Percentiles rank a stretch among this genome's conserved stretches.
phyloP scores from a whole-genome alignment of 2,888 invertebrate species.

The Leucophenga maculata region DNA sequence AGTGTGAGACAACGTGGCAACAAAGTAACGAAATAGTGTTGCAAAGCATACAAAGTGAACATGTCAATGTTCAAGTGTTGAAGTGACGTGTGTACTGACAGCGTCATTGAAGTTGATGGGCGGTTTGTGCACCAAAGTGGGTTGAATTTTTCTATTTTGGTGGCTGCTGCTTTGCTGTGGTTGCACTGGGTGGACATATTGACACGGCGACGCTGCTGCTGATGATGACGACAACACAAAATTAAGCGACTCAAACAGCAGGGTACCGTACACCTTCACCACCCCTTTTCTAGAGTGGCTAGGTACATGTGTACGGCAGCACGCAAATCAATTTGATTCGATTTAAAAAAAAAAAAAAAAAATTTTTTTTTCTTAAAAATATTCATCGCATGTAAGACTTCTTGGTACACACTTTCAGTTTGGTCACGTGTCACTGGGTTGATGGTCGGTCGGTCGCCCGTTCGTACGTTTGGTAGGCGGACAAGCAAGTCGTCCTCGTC shows the following conservation, averaged over 20 bases:
- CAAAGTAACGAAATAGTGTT: constrained; percentile 30
- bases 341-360: constrained; percentile 58
- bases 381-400: constrained; percentile 33
- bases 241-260: constrained; percentile 39
- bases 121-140: constrained; percentile 36
- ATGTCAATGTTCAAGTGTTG: constrained; percentile 15
- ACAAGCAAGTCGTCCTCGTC: no score
- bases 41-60: constrained; percentile 18
- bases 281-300: neutral
- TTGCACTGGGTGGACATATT: constrained; percentile 52
- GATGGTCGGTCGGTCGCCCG: neutral
- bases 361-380: constrained; percentile 57
- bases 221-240: constrained; percentile 36
- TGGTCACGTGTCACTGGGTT: constrained; percentile 53
- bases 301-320: constrained; percentile 6
- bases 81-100: constrained; percentile 4
- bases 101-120: constrained; percentile 37
- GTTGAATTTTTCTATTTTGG: constrained; percentile 29
- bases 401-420: neutral
- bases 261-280: constrained; percentile 18
- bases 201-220: constrained; percentile 32
- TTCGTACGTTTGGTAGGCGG: neutral
- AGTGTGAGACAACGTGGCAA: constrained; percentile 19
- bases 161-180: constrained; percentile 10
- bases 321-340: constrained; percentile 70